Percentiles rank a stretch among this genome's conserved stretches.
Evolutionary conservation across 2,797 vertebrate genomes (phyloP).

Genomic region (Tenualosa thibaudeaui): DNA sequence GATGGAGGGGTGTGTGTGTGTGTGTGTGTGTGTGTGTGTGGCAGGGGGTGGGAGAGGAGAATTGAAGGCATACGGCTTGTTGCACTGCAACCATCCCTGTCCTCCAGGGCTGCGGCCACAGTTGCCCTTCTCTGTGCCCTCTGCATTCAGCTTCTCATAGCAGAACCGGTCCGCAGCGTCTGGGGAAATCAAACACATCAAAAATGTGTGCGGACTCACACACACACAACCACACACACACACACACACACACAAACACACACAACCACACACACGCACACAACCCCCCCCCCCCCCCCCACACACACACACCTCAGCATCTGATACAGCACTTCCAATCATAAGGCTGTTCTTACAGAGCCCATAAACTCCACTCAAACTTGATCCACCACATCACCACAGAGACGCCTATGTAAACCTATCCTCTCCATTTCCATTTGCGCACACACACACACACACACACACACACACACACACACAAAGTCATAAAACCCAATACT

Average conservation of each 20-base stretch:
- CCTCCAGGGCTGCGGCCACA: slow-evolving; percentile 84
- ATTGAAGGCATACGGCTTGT: slow-evolving; percentile 83
- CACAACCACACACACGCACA: neutral
- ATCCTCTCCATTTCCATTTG: neutral
- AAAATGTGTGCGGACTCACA: neutral
- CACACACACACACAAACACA: neutral
- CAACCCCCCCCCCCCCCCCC: too few species aligned
- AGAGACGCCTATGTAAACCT: neutral
- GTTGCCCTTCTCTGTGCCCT: slow-evolving; percentile 92
- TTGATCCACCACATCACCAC: neutral
- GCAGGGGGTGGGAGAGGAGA: neutral
- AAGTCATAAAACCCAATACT: slow-evolving; percentile 52
- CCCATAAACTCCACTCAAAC: neutral
- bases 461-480: slow-evolving; percentile 15
- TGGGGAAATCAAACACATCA: slow-evolving; percentile 49
- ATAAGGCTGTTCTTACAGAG: neutral
- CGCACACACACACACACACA: slow-evolving; percentile 14
- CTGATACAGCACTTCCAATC: neutral
- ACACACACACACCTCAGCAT: neutral
- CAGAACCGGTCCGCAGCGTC: slow-evolving; percentile 90
- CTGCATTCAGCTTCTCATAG: slow-evolving; percentile 92
- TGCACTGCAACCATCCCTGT: slow-evolving; percentile 88
- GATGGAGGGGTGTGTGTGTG: neutral
- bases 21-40: neutral
- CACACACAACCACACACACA: neutral